Base-by-base conservation (phyloP, 2,797 vertebrate species). In the Prunella strophiata region DNA sequence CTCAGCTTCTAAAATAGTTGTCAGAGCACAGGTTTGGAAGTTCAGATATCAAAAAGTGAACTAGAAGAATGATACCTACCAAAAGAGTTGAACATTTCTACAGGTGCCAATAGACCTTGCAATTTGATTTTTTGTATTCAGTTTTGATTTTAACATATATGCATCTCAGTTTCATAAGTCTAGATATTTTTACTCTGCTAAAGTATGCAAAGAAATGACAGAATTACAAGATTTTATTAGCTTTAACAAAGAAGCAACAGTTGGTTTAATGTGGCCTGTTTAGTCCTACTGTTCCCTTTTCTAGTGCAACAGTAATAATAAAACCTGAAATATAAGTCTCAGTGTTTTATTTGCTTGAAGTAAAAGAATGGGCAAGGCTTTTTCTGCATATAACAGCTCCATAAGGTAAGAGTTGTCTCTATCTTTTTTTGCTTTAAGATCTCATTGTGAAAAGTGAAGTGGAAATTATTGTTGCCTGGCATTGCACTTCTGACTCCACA, bases 161-260 rank as follows among this genome's bases (percentile, higher is more conserved):
- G 21, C 16, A 22, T 55, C 42, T 85, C 47, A n/a, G 50, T 74
- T 86, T 88, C 55, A 42, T 50, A 91, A 34, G 27, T 43, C 67
- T 17, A 72, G 7, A 36, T 40, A 40, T 34, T 68, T 90, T 86
- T 68, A 59, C 15, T 4, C 32, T 71, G 48, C 51, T 84, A 42
- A 67, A 65, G 9, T 42, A 19, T 65, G 40, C 20, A 93, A 67
- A 38, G n/a, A 88, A 77, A 71, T 91, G 25, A 45, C 43, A 84
- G 42, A 61, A 58, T 38, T 30, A 11, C 7, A 61, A 57, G 16
- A 4, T 76, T 77, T 71, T 51, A 67, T 42, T 38, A 72, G 36
- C 30, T 90, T 73, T 54, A 51, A 74, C 11, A 85, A 15, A 82
- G 85, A 96, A 95, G 96, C 97, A 98, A 98, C 97, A 98, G 97